These are phyloP conservation scores for Eristalis arbustorum DNA, from an alignment of 2,888 invertebrate species.

Conservation along the genomic window DNA sequence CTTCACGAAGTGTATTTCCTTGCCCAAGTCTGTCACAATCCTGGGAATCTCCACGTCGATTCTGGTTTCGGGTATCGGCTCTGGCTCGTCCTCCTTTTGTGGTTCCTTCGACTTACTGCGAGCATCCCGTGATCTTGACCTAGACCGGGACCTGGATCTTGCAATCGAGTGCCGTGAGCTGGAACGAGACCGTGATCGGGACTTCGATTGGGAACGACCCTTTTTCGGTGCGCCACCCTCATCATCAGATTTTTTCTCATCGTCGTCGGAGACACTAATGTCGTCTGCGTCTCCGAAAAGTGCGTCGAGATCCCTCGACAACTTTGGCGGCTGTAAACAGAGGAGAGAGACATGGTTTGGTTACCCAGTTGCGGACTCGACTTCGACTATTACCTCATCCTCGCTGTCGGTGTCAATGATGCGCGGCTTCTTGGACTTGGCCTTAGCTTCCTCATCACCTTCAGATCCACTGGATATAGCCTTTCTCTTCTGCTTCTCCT, in stretches of 20 bases:
- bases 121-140: slow-evolving; percentile 75
- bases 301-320: slow-evolving; percentile 84
- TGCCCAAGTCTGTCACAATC: slow-evolving; percentile 94
- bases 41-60: slow-evolving; percentile 98
- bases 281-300: slow-evolving; percentile 97
- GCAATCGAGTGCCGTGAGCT: slow-evolving; percentile 75
- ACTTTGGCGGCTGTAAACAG: slow-evolving; percentile 69
- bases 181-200: slow-evolving; percentile 75
- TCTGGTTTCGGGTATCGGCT: slow-evolving; percentile 93
- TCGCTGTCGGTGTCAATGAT: slow-evolving; percentile 87
- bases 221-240: slow-evolving; percentile 74
- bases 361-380: not conserved
- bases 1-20: slow-evolving; percentile 96
- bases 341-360: not conserved
- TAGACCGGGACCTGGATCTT: slow-evolving; percentile 76
- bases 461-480: slow-evolving; percentile 82
- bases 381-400: slow-evolving; percentile 77
- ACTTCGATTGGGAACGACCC: slow-evolving; percentile 74
- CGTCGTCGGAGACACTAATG: slow-evolving; percentile 93
- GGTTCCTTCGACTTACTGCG: slow-evolving; percentile 74
- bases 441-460: slow-evolving; percentile 72
- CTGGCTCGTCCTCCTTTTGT: slow-evolving; percentile 84
- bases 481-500: slow-evolving; percentile 77
- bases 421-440: slow-evolving; percentile 81
- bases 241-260: slow-evolving; percentile 76